These are phyloP conservation scores for Agrilus cyanescens DNA, from an alignment of 2,888 invertebrate species.

Conservation along the genomic window DNA sequence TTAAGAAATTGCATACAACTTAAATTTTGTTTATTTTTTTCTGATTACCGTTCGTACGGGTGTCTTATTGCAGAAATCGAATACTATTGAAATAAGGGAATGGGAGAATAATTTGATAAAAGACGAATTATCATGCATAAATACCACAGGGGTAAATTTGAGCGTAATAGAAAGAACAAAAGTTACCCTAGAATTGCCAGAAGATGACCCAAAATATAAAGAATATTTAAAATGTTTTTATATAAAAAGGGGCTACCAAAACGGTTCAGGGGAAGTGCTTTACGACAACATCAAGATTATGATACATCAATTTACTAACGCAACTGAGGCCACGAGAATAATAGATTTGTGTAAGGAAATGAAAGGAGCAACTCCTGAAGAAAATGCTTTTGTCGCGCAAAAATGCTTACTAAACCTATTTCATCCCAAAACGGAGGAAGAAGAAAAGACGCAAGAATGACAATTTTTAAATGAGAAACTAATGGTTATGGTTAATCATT, in stretches of 20 bases:
- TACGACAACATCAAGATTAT: slow-evolving; percentile 10
- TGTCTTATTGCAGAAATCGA: too few relatives aligned
- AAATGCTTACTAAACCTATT: slow-evolving; percentile 7
- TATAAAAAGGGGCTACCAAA: slow-evolving; percentile 36
- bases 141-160: slow-evolving; percentile 7
- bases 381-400: slow-evolving; percentile 5
- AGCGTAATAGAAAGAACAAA: slow-evolving; percentile 7
- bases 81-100: slow-evolving; percentile 1
- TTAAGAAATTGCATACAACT: too few relatives aligned
- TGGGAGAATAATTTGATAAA: slow-evolving; percentile 6
- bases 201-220: slow-evolving; percentile 6
- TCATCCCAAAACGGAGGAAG: slow-evolving; percentile 2
- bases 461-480: background rate
- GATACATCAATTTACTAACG: slow-evolving; percentile 8
- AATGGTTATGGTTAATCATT: background rate
- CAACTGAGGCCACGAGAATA: slow-evolving; percentile 5
- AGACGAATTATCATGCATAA: slow-evolving; percentile 7
- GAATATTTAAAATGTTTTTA: slow-evolving; percentile 26
- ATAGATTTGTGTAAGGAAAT: slow-evolving; percentile 7
- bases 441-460: background rate
- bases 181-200: slow-evolving; percentile 7
- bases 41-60: too few relatives aligned
- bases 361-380: slow-evolving; percentile 5
- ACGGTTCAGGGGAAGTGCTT: slow-evolving; percentile 23
- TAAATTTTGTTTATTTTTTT: too few relatives aligned